Base-by-base conservation (phyloP, 2,888 invertebrate species). In the Resseliella maxima region DNA sequence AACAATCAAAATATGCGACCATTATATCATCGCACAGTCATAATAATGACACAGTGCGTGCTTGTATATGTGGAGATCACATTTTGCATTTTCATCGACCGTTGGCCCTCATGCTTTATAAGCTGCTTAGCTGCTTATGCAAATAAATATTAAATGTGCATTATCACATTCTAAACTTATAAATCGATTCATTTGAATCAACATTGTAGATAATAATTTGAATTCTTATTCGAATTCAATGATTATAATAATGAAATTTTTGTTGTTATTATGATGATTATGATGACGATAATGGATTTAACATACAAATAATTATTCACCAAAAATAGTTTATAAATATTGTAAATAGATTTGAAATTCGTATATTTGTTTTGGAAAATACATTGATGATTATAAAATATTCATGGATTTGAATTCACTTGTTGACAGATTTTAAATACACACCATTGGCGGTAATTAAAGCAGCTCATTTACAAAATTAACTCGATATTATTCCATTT, bases 131-230 rank as follows among this genome's bases (percentile, higher is more conserved):
- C 72, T 31, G 31, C 35, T 72, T 72, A 72, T 35, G 31, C 31
- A 72, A 72, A 72, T 72, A 31, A 72, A 72, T 31, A 72, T 12
- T 72, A 31, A 31, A 72, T 72, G 35, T 72, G 72, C 72, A 72
- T 72, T n/a, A 59, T 72, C 31, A 31, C 27, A 12, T 72, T 72
- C 35, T 72, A n/a, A 72, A 72, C 31, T 72, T 72, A 72, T 72
- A 59, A 8, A 31, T 0, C 31, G 15, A 72, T 72, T 72, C n/a
- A 72, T 72, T 12, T 1, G 59, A 59, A 8, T n/a, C n/a, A n/a
- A 50, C 2, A 50, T 50, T 27, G 5, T n/a, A 59, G 10, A 59
- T 59, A 12, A 12, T 27, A 59, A 27, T 50, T 50, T 50, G 15
- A n/a, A n/a, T n/a, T n/a, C n/a, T n/a, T n/a, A n/a, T n/a, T n/a